phyloP scores from a whole-genome alignment of 2,888 invertebrate species.

The Rotaria macrura region DNA sequence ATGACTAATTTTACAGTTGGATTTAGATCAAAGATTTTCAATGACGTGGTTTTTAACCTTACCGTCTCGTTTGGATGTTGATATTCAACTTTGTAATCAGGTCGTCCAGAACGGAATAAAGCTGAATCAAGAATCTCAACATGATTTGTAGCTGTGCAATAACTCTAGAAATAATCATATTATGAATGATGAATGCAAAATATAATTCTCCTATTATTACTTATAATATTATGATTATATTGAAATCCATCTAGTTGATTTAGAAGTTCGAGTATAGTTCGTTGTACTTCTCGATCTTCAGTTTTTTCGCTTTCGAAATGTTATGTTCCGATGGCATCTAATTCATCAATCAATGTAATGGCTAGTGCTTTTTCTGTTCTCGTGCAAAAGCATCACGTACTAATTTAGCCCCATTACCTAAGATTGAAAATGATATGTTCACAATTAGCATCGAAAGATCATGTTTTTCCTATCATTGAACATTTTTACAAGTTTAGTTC shows the following conservation, averaged over 20 bases:
- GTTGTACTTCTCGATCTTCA: constrained; percentile 94
- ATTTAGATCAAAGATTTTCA: too few species aligned
- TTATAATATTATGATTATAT: constrained; percentile 92
- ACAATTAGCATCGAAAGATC: background rate
- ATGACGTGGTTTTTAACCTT: background rate
- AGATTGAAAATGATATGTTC: background rate
- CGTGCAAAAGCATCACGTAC: constrained; percentile 92
- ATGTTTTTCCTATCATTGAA: constrained; percentile 60
- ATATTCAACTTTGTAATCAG: constrained; percentile 97
- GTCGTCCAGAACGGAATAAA: constrained; percentile 79
- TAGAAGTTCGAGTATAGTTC: constrained; percentile 94
- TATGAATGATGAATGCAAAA: background rate
- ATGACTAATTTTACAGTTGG: too few species aligned
- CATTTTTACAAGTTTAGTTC: constrained; percentile 98
- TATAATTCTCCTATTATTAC: constrained; percentile 38
- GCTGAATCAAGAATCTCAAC: constrained; percentile 98
- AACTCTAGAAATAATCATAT: constrained; percentile 53
- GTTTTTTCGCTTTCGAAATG: constrained; percentile 87
- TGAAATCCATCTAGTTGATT: constrained; percentile 98
- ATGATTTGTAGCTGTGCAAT: constrained; percentile 96
- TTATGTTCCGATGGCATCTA: constrained; percentile 82
- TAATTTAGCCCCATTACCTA: constrained; percentile 73
- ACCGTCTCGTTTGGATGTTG: constrained; percentile 86
- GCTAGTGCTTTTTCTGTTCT: constrained; percentile 95
- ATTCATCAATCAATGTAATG: constrained; percentile 96